phyloP scores from a whole-genome alignment of 2,113 vertebrate genomes.

The Todiramphus saurophagus region DNA sequence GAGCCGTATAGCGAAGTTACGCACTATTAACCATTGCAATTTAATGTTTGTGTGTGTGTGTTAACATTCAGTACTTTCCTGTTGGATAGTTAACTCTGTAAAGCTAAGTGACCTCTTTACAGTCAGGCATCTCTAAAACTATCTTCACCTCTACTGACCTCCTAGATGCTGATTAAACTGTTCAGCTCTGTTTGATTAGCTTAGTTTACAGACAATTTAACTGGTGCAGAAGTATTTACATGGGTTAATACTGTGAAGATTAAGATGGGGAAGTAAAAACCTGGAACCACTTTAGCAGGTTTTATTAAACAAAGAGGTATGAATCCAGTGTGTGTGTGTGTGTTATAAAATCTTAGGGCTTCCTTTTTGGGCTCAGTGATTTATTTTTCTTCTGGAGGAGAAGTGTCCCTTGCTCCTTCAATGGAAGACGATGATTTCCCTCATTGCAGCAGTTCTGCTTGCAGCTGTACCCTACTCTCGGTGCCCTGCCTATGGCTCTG shows the following conservation, averaged over 20 bases:
- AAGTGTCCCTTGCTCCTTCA: background rate
- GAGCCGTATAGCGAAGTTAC: constrained; percentile 31
- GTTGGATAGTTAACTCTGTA: constrained; percentile 36
- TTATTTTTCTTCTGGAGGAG: background rate
- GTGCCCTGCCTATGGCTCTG: background rate
- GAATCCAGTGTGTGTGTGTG: background rate
- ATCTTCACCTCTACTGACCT: constrained; percentile 31
- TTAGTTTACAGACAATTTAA: constrained; percentile 46
- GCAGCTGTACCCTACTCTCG: fast-evolving
- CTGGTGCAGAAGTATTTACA: background rate
- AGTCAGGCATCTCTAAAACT: constrained; percentile 3
- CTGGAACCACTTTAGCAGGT: background rate
- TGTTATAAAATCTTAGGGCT: background rate
- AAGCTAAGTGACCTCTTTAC: constrained; percentile 33
- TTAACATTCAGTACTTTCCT: constrained; percentile 29
- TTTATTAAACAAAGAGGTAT: background rate
- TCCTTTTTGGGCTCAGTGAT: background rate
- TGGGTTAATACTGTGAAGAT: background rate
- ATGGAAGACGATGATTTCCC: background rate
- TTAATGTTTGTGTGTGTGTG: background rate
- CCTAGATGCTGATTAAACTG: constrained; percentile 41
- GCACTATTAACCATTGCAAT: constrained; percentile 43
- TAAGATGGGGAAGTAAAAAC: background rate
- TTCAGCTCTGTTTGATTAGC: constrained; percentile 47
- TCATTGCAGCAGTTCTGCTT: background rate